Percentiles rank a stretch among this genome's conserved stretches.
These are phyloP conservation scores for Melipona beecheii DNA, from an alignment of 2,888 invertebrate genomes.

Conservation along the genomic window DNA sequence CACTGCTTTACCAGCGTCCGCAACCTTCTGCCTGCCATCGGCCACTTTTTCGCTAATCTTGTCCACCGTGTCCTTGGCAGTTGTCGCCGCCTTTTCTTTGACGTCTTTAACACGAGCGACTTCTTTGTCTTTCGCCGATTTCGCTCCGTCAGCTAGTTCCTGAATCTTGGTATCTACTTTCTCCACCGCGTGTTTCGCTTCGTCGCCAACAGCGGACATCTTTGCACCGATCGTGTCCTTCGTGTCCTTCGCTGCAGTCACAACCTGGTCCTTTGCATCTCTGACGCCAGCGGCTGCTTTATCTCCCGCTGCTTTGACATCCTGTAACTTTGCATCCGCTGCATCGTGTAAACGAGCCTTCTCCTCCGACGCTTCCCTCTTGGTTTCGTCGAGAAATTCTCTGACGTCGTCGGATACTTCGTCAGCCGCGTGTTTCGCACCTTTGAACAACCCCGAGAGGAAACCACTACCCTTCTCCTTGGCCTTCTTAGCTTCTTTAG, in stretches of 20 bases:
- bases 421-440: slow-evolving; percentile 68
- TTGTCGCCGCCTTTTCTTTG: slow-evolving; percentile 51
- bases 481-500: slow-evolving; percentile 56
- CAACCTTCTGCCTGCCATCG: slow-evolving; percentile 34
- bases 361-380: slow-evolving; percentile 70
- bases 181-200: background rate
- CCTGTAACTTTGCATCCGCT: slow-evolving; percentile 59
- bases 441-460: slow-evolving; percentile 72
- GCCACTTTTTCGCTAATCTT: slow-evolving; percentile 56
- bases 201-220: slow-evolving; percentile 14
- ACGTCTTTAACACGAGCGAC: slow-evolving; percentile 48
- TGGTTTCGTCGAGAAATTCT: slow-evolving; percentile 85
- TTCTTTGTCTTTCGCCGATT: slow-evolving; percentile 58
- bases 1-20: slow-evolving; percentile 82
- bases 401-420: slow-evolving; percentile 72
- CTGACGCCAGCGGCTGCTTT: slow-evolving; percentile 27
- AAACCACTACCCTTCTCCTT: slow-evolving; percentile 69
- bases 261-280: slow-evolving; percentile 55
- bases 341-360: slow-evolving; percentile 83
- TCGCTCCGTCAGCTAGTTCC: slow-evolving; percentile 45
- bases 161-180: background rate
- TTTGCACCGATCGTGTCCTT: slow-evolving; percentile 67
- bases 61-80: slow-evolving; percentile 40
- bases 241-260: slow-evolving; percentile 1
- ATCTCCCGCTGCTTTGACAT: background rate